These are phyloP conservation scores for Taeniopygia guttata DNA, from an alignment of 2,797 vertebrate genomes.

Conservation along the genomic window DNA sequence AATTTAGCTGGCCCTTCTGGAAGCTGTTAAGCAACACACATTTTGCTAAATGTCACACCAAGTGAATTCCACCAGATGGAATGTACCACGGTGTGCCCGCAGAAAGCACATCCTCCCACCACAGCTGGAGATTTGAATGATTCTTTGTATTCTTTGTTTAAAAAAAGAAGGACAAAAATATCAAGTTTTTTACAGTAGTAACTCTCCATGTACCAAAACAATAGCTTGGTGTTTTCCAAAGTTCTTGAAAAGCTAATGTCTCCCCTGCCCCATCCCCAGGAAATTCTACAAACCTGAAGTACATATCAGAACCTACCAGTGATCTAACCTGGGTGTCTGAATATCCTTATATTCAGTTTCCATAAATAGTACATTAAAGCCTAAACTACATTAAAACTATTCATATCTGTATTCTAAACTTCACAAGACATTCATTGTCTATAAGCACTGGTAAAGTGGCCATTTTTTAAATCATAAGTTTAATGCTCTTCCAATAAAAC, in stretches of 20 bases:
- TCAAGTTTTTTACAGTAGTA: background rate
- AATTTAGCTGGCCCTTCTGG: background rate
- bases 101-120: conserved; percentile 73
- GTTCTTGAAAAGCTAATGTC: background rate
- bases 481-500: background rate
- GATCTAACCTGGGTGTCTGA: background rate
- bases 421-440: background rate
- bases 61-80: conserved; percentile 72
- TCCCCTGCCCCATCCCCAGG: background rate
- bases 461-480: background rate
- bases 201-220: background rate
- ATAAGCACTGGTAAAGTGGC: background rate
- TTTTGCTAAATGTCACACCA: conserved; percentile 73
- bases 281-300: background rate
- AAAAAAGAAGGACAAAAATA: background rate
- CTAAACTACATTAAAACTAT: background rate
- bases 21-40: conserved; percentile 66
- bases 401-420: background rate
- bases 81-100: conserved; percentile 62
- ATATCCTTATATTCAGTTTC: background rate
- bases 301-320: accelerated
- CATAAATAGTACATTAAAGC: background rate
- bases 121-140: conserved; percentile 54
- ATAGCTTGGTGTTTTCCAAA: background rate
- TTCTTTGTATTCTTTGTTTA: conserved; percentile 60